Conservation (phyloP, 2,797 vertebrate species). For the Lagorchestes hirsutus region DNA sequence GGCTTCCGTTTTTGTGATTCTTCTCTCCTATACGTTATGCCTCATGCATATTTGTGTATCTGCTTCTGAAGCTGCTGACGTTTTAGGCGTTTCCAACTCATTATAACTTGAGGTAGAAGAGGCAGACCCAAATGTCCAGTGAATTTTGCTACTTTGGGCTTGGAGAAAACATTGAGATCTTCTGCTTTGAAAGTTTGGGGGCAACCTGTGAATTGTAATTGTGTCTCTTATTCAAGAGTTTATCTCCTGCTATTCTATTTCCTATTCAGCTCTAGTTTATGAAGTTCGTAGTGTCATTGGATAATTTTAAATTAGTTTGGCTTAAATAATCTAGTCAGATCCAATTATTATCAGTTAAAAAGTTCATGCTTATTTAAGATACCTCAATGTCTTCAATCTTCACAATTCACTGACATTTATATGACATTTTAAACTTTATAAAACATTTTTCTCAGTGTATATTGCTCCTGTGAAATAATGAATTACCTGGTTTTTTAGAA, state of each 20-base stretch:
- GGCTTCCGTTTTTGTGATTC: neutral
- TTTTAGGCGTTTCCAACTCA: constrained; percentile 67
- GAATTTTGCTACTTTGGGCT: constrained; percentile 39
- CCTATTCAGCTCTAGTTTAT: constrained; percentile 69
- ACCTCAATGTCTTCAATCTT: neutral
- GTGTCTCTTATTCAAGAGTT: constrained; percentile 18
- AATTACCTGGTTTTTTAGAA: neutral
- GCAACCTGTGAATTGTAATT: constrained; percentile 72
- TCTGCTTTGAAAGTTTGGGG: constrained; percentile 71
- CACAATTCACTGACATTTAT: neutral
- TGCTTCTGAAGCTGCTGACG: neutral
- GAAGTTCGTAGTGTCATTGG: constrained; percentile 69
- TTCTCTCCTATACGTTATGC: neutral
- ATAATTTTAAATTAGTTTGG: constrained; percentile 73
- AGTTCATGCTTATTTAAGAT: neutral
- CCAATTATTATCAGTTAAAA: neutral
- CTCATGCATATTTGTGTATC: neutral
- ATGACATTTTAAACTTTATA: neutral
- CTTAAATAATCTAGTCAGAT: constrained; percentile 52
- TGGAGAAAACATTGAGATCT: constrained; percentile 64
- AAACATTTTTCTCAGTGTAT: neutral
- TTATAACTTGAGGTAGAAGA: constrained; percentile 62
- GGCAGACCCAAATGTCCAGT: constrained; percentile 49
- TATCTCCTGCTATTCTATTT: constrained; percentile 69
- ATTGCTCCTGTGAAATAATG: neutral